These are phyloP conservation scores for Formica aserva DNA, from an alignment of 2,888 invertebrate species.

Conservation along the genomic window DNA sequence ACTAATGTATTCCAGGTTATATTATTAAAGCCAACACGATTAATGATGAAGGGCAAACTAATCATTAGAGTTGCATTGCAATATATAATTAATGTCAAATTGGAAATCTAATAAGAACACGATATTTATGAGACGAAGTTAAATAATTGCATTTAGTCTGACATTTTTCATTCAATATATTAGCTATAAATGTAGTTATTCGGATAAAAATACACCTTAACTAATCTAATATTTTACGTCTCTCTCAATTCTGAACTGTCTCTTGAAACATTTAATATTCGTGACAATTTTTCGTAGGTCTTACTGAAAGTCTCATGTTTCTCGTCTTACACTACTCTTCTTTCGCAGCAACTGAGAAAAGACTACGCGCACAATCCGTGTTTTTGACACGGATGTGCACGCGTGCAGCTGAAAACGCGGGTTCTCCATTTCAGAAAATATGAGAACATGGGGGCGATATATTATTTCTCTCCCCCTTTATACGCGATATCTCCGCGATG, in stretches of 20 bases:
- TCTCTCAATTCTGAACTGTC: not conserved
- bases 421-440: conserved; percentile 58
- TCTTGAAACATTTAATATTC: conserved; percentile 42
- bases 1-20: conserved; percentile 45
- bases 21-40: conserved; percentile 46
- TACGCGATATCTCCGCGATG: not conserved
- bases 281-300: conserved; percentile 52
- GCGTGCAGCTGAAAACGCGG: conserved; percentile 21
- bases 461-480: conserved; percentile 33
- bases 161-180: not conserved
- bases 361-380: conserved; percentile 28
- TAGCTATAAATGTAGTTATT: not conserved
- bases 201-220: not conserved
- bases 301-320: conserved; percentile 44
- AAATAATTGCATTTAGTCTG: not conserved
- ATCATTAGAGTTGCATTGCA: conserved; percentile 25
- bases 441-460: conserved; percentile 43
- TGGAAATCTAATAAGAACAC: conserved; percentile 1
- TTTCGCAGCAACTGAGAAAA: conserved; percentile 56
- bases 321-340: conserved; percentile 44
- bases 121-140: not conserved
- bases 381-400: conserved; percentile 19
- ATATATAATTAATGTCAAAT: conserved; percentile 21
- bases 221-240: not conserved
- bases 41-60: conserved; percentile 40